Evolutionary conservation across 2,888 invertebrate species (phyloP), one percentile per base, ranked within the genome.

Genomic region (Plagodis dolabraria): DNA sequence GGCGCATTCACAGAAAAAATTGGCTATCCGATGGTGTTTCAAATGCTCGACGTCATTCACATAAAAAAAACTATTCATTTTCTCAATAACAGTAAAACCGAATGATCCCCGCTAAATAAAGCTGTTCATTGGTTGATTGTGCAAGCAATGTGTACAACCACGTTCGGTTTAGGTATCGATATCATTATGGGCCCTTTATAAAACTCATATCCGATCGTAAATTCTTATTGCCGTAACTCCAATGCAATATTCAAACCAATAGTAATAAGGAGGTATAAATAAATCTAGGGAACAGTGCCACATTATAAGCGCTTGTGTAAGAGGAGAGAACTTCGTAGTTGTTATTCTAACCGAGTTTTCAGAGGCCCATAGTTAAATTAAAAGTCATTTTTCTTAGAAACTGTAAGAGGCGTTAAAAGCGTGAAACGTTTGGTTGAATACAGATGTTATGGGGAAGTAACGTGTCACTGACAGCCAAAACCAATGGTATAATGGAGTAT

Each of bases 61-160:
- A 22, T 22, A 22, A 22, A 40, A 9, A 10, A 40, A 40, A 40
- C 40, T 47, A 44, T 50, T 7, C 9, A 33, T 34, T 49, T 38
- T 53, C 74, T 80, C 76, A 76, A 79, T 80, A 79, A 75, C 75
- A 75, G 76, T 62, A 46, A 46, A 22, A 38, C 67, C 69, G 76
- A 66, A 82, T 77, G 73, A 38, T 47, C 43, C 36, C 47, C 47
- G 48, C 49, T 44, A 48, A 42, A 46, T 44, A 47, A 47, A 52
- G 47, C 34, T 35, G 47, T 51, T 61, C 56, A 45, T 56, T 52
- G 60, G 53, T 53, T 57, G 60, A 56, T 53, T 57, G 60, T 43
- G 56, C 81, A 43, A 43, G 6, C 9, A 36, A 36, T 10, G 9
- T 80, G 78, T 76, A 73, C 51, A 34, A 47, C 43, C 48, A 57